Evolutionary conservation across 1,140 invertebrate species (phyloP), one percentile per base, ranked within the genome.

Genomic region (Gonatopus flavifemur): DNA sequence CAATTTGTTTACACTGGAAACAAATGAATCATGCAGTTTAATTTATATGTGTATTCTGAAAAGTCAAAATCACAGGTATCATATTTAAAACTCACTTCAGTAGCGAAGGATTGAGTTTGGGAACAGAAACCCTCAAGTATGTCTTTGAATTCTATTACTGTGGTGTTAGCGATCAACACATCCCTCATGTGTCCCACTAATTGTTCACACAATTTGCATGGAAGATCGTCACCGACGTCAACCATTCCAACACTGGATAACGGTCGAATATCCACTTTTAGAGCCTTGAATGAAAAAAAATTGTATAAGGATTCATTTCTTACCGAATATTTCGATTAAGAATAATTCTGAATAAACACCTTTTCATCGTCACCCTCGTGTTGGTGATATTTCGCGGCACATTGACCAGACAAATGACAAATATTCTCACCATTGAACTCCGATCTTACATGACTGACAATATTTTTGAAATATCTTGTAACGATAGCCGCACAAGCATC

Each of bases 201-300:
- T 71, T 91, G 87, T 64, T 90, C 84, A 67, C 91, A 94, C 35
- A 94, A 81, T 54, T 93, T 87, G 68, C 91, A 95, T 13, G 90
- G 86, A 25, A 91, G 69, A 70, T 91, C 88, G 64, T 90, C 87
- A 35, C 46, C 53, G 2, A 81, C 60, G 42, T 74, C 73, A 15
- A 82, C 79, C 67, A 81, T 74, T 31, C 82, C 83, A 54, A 83
- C 76, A 40, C 77, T 78, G 3, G 81, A 82, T 20, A 79, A 49
- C 24, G 82, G 79, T 21, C 76, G 79, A 30, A 84, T 83, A 65
- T 86, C 75, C 47, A 86, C 76, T 12, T 72, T 66, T 30, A 62
- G 50, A 10, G 50, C 40, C 73, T 73, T 35, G 43, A 36, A 32
- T 13, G 15, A 38, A 16, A 32, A 32, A 31, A 36, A 45, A 2